A percentile compares a stretch with the other conserved stretches of the same genome.
phyloP scores from a whole-genome alignment of 2,797 vertebrate species.

The Rhinophrynus dorsalis region DNA sequence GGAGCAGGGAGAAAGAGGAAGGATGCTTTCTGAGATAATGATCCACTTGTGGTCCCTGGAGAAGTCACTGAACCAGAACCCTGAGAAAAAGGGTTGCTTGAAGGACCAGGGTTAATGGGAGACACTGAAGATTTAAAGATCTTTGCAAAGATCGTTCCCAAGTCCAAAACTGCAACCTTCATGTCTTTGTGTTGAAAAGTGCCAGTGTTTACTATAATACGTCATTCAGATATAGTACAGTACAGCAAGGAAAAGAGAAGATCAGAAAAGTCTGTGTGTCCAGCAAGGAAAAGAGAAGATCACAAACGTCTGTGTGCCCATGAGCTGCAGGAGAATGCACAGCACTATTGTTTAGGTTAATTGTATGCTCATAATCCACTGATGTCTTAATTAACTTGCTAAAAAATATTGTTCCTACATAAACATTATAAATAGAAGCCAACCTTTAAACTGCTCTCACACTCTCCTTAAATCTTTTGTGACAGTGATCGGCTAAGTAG shows the following conservation, averaged over 20 bases:
- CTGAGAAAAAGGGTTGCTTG: slow-evolving; percentile 34
- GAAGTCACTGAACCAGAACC: slow-evolving; percentile 10
- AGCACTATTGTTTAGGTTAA: too few species aligned
- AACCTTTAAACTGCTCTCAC: too few species aligned
- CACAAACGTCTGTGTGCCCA: too few species aligned
- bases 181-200: slow-evolving; percentile 41
- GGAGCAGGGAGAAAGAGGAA: slow-evolving; percentile 32
- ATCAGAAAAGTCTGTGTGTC: too few species aligned
- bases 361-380: too few species aligned
- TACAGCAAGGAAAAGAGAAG: neutral
- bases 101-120: slow-evolving; percentile 1
- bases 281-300: too few species aligned
- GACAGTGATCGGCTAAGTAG: neutral
- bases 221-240: neutral
- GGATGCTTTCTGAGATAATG: slow-evolving; percentile 21
- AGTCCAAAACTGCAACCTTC: slow-evolving; percentile 61
- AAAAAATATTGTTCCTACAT: too few species aligned
- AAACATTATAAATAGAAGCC: too few species aligned
- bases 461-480: neutral
- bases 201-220: neutral
- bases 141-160: slow-evolving; percentile 56
- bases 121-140: slow-evolving; percentile 58
- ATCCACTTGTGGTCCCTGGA: slow-evolving; percentile 7
- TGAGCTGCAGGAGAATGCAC: too few species aligned
- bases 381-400: too few species aligned